Percentiles rank a stretch among this genome's conserved stretches.
These are phyloP conservation scores for Philotrypesis tridentata DNA, from an alignment of 1,140 invertebrate genomes.

Conservation along the genomic window DNA sequence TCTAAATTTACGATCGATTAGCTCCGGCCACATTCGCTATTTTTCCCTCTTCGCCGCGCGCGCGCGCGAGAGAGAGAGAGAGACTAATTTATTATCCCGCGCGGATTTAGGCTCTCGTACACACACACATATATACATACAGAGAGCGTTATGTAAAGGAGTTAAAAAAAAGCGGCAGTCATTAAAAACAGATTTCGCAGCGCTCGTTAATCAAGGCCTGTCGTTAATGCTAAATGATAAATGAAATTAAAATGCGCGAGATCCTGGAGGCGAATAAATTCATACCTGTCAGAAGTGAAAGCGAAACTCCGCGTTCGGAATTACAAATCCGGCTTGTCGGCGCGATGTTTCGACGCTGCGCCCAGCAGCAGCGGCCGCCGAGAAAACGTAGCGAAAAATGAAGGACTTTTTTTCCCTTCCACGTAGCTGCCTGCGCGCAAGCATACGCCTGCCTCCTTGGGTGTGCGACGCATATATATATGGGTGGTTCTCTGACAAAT, in stretches of 20 bases:
- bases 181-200: constrained; percentile 49
- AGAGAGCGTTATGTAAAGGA: too few relatives aligned
- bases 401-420: not conserved
- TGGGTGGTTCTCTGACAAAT: too few relatives aligned
- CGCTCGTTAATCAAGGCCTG: constrained; percentile 43
- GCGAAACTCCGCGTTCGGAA: constrained; percentile 19
- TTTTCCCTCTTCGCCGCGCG: too few relatives aligned
- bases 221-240: constrained; percentile 41
- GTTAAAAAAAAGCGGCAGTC: too few relatives aligned
- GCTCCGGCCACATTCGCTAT: constrained; percentile 6
- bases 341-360: constrained; percentile 15
- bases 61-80: too few relatives aligned
- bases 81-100: constrained; percentile 21
- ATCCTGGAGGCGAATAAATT: constrained; percentile 27
- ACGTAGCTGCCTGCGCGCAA: too few relatives aligned
- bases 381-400: not conserved
- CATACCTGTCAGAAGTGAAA: constrained; percentile 39
- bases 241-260: constrained; percentile 26
- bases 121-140: too few relatives aligned
- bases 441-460: too few relatives aligned
- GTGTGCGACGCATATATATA: too few relatives aligned
- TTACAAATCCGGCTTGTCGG: not conserved
- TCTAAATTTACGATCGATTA: constrained; percentile 30
- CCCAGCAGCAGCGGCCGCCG: too few relatives aligned
- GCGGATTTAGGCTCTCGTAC: constrained; percentile 16